Conservation (phyloP, 1,140 invertebrate genomes). For the Holcopasites calliopsidis region DNA sequence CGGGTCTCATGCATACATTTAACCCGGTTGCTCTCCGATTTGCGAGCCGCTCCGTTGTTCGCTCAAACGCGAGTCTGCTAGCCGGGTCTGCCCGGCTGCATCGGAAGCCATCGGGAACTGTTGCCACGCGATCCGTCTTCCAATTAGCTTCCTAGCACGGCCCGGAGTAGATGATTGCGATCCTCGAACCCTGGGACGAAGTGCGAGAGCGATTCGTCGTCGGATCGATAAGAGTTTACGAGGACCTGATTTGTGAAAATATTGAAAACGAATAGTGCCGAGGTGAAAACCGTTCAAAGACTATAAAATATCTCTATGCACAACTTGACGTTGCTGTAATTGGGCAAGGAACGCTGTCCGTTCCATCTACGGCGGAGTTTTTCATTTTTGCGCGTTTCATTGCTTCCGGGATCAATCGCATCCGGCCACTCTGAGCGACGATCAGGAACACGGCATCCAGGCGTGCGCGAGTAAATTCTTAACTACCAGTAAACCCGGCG, state of each 20-base stretch:
- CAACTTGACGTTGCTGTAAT: not conserved
- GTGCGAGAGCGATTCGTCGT: not conserved
- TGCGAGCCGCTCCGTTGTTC: conserved; percentile 17
- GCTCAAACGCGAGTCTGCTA: conserved; percentile 21
- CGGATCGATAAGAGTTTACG: not conserved
- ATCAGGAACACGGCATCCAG: not conserved
- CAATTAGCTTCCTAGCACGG: not conserved
- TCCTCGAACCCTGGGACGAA: not conserved
- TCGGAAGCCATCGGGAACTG: conserved; percentile 3
- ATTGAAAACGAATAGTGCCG: too few relatives aligned
- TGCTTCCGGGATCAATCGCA: not conserved
- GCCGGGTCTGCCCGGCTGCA: too few relatives aligned
- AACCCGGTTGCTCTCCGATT: conserved; percentile 46
- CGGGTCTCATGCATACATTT: conserved; percentile 56
- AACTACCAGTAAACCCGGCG: conserved; percentile 32
- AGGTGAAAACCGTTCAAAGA: too few relatives aligned
- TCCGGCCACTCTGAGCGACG: not conserved
- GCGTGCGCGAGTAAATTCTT: conserved; percentile 22
- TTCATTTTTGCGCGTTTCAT: not conserved
- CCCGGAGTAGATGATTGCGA: not conserved
- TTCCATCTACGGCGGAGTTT: not conserved
- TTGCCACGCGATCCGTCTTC: conserved; percentile 23
- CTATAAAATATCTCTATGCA: not conserved
- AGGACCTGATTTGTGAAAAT: not conserved
- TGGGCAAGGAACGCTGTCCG: not conserved